Base-by-base conservation (phyloP, 2,113 vertebrate genomes). In the Willisornis vidua region DNA sequence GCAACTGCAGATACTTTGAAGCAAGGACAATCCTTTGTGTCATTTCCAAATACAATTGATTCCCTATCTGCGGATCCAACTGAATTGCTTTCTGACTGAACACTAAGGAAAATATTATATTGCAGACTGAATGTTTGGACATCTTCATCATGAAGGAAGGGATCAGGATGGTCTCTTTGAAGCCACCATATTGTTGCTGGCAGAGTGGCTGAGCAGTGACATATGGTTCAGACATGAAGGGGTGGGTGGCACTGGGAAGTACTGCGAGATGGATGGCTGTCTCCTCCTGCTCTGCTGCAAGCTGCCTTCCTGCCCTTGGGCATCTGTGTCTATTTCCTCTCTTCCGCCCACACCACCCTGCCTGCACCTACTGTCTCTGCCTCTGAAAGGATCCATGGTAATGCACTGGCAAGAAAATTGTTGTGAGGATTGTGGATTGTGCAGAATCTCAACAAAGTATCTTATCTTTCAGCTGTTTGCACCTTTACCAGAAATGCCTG, bases 321-420 rank as follows among this genome's bases (percentile, higher is more conserved):
- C 1, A 0, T 48, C 31, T 2, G 0, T 14, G 19, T 43, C 14
- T 14, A 26, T 79, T 57, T 75, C 12, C 35, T 45, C 26, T 19
- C 16, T 31, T 88, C 3, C 2, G 16, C 5, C 16, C 0, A 13
- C 19, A 57, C 4, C 2, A 0, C 20, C n/a, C 14, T 35, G n/a
- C 12, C 46, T 67, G 37, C 7, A 3, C n/a, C n/a, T 5, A 0
- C 11, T 16, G 19, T 18, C 31, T 67, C 43, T 63, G 43, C 9
- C 43, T 37, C 67, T 68, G 58, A 63, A 72, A 58, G 31, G 10
- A 58, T 8, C 12, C 20, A 6, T 4, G 2, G n/a, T 70, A 68
- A 1, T 4, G n/a, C 6, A 15, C 15, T 33, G 25, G 13, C 24
- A 86, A 86, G 37, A 48, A 75, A 79, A 72, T 12, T 1, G 0